Evolutionary conservation across 53 echinoderm and acorn worm species (phyloP), one percentile per base, ranked within the genome.

Genomic region (Glandiceps talaboti): DNA sequence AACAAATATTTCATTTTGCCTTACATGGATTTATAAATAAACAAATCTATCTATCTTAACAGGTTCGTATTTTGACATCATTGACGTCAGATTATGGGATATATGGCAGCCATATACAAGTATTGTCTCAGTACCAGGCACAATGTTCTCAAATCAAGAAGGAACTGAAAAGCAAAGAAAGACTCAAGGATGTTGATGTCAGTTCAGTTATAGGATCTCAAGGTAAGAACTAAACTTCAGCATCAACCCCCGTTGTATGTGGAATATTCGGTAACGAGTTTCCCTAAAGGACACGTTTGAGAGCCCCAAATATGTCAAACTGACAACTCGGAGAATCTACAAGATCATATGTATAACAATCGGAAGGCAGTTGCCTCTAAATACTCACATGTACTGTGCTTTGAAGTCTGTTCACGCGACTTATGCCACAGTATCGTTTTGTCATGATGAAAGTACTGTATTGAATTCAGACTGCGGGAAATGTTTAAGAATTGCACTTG

Each of bases 81-180:
- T 77, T 96, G 20, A 31, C 90, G 27, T 74, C 29, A 31, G 77
- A 76, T 1, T 64, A 77, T 27, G 83, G 81, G 1, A 83, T 93
- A 28, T 45, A 79, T 1, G 76, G 83, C 0, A 77, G 78, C 0
- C 45, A 91, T 33, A 77, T 96, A 12, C 83, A 88, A 72, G 85
- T 96, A 30, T 77, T 96, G 45, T 96, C 97, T 1, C 96, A 95
- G 86, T 96, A 96, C 73, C 84, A 90, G 20, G 82, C 92, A 28
- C 97, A 96, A 80, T 96, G 97, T 83, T 80, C 90, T 1, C 85
- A 89, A 80, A 91, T 96, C 1, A 90, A 89, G 83, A 77, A 89
- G 29, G 84, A 82, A 14, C 79, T 96, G 26, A 84, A 32, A 25
- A 33, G 64, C 64, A 12, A 20, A 6, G 20, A 45, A 45, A 45